Evolutionary conservation across 2,113 vertebrate genomes (phyloP).

Genomic region (Erythrocercus mccallii): DNA sequence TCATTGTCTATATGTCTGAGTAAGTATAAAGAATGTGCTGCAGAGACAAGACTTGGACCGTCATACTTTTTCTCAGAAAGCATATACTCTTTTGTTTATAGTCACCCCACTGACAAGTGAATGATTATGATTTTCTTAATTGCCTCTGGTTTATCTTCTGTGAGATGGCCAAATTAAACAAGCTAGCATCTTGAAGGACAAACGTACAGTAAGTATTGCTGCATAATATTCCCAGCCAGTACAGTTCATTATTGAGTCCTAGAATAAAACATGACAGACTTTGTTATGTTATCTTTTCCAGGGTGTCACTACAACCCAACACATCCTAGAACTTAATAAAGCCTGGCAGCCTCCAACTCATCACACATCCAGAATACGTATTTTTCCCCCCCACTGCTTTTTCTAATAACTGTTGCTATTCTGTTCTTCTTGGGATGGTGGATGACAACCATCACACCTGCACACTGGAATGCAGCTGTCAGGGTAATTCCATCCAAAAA

Average conservation of each 20-base stretch:
- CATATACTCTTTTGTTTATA: not conserved
- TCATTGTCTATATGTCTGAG: not conserved
- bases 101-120: not conserved
- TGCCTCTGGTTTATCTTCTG: not conserved
- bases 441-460: not conserved
- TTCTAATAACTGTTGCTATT: not conserved
- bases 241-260: not conserved
- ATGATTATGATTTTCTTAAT: not conserved
- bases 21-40: not conserved
- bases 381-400: not conserved
- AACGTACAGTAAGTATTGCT: not conserved
- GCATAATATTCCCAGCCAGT: not conserved
- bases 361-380: rapidly evolving
- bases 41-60: not conserved
- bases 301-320: not conserved
- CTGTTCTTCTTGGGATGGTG: not conserved
- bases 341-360: not conserved
- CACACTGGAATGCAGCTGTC: not conserved
- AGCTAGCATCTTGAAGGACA: not conserved
- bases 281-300: not conserved
- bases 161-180: not conserved
- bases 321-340: not conserved
- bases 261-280: not conserved
- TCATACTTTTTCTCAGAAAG: not conserved
- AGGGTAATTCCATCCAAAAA: not conserved